phyloP scores from a whole-genome alignment of 1,140 invertebrate genomes.

The Artemia franciscana region DNA sequence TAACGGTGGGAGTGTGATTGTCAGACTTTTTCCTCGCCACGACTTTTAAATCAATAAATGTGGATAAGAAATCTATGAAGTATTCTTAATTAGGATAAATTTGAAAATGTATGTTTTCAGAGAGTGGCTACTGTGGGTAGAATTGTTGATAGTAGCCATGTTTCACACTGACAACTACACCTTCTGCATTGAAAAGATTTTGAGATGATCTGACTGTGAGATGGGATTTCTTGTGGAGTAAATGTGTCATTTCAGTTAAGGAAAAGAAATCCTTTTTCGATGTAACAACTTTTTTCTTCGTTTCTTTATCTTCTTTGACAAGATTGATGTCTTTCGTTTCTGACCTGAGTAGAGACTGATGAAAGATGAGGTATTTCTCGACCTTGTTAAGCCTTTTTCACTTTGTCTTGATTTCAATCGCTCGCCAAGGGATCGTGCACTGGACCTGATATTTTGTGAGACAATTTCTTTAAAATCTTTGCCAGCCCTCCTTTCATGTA shows the following conservation, averaged over 20 bases:
- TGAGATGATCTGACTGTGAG: neutral
- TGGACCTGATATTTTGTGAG: too few species aligned
- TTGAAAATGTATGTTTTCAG: neutral
- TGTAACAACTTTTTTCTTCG: neutral
- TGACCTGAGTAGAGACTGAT: too few species aligned
- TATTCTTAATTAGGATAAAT: neutral
- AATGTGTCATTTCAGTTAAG: neutral
- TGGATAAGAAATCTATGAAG: neutral
- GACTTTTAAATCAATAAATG: neutral
- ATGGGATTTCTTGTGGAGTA: neutral
- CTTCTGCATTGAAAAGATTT: neutral
- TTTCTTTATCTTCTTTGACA: too few species aligned
- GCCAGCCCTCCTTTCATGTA: too few species aligned
- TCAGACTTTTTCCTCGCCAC: neutral
- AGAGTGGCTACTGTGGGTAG: neutral
- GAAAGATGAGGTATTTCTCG: too few species aligned
- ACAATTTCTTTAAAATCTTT: too few species aligned
- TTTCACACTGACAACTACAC: neutral
- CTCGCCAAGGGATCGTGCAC: too few species aligned
- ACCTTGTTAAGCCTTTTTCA: too few species aligned
- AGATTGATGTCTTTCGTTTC: too few species aligned
- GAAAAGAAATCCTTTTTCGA: too few species aligned
- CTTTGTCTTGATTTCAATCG: too few species aligned
- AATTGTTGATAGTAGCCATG: neutral
- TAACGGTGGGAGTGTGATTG: neutral